Base-by-base conservation (phyloP, 2,113 vertebrate genomes). In the Scopus umbretta region DNA sequence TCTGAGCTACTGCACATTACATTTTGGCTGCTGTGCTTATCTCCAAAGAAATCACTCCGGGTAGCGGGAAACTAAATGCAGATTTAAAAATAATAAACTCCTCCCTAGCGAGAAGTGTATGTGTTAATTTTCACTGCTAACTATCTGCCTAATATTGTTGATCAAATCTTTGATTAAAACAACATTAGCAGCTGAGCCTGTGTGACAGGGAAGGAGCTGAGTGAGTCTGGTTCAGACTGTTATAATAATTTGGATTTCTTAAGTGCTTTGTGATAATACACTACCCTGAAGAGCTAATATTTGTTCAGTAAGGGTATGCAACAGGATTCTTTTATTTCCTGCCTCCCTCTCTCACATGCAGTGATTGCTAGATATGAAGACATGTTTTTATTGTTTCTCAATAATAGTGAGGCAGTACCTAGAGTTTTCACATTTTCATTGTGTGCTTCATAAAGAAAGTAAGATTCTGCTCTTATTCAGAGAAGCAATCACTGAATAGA, bases 81-180 rank as follows among this genome's bases (percentile, higher is more conserved):
- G 47, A 81, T 66, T 92, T 92, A 20, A 95, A 96, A 95, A 94
- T 66, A 95, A 91, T 61, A 81, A 87, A 32, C 68, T 75, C 71
- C 50, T 86, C 88, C 73, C 86, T 47, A 81, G 83, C 0, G 7
- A 94, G 56, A 76, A 70, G 36, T 1, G 0, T 36, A 90, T 27
- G 45, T 82, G 89, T 90, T 95, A 94, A 95, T 95, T 94, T 90
- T 94, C 74, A 63, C 74, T 82, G 58, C 58, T 94, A 85, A 85
- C 72, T 94, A 70, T 81, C 78, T 87, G 49, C 53, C 74, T 95
- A 92, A 94, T 91, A 96, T 47, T 88, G 83, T 68, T 92, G 94
- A 92, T 97, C 96, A 95, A 94, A 92, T 91, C 86, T 91, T 84
- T 94, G 84, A 95, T 96, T 95, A 95, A 97, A 96, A 92, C 85